These are phyloP conservation scores for Siphlonurus alternatus DNA, from an alignment of 2,888 invertebrate genomes.

Conservation along the genomic window DNA sequence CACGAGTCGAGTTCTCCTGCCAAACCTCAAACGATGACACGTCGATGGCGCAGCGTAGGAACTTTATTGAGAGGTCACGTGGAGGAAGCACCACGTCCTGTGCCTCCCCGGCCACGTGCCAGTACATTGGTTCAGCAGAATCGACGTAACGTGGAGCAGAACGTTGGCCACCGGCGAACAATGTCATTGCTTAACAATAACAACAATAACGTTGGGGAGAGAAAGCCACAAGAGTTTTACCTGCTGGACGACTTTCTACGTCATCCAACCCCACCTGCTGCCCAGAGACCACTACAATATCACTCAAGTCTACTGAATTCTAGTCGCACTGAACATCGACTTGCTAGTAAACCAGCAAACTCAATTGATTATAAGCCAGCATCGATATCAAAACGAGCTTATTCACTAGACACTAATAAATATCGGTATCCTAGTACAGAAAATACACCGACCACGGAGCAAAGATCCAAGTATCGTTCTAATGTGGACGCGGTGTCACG, in stretches of 20 bases:
- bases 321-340: background rate
- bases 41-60: background rate
- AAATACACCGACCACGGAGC: background rate
- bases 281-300: background rate
- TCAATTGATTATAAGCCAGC: background rate
- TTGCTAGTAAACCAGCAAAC: background rate
- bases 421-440: background rate
- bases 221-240: slow-evolving; percentile 30
- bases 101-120: background rate
- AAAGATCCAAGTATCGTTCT: background rate
- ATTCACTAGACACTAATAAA: background rate
- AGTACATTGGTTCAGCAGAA: background rate
- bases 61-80: background rate
- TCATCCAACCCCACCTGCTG: slow-evolving; percentile 19
- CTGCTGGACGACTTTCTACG: slow-evolving; percentile 30
- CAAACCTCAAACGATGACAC: background rate
- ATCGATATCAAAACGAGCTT: background rate
- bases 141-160: background rate
- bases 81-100: background rate
- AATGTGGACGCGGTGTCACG: background rate
- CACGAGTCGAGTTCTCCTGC: background rate
- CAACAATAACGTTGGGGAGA: background rate
- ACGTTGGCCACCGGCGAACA: background rate
- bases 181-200: background rate
- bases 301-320: background rate